Conservation (phyloP, 2,113 vertebrate genomes). For the Acanthisitta chloris region DNA sequence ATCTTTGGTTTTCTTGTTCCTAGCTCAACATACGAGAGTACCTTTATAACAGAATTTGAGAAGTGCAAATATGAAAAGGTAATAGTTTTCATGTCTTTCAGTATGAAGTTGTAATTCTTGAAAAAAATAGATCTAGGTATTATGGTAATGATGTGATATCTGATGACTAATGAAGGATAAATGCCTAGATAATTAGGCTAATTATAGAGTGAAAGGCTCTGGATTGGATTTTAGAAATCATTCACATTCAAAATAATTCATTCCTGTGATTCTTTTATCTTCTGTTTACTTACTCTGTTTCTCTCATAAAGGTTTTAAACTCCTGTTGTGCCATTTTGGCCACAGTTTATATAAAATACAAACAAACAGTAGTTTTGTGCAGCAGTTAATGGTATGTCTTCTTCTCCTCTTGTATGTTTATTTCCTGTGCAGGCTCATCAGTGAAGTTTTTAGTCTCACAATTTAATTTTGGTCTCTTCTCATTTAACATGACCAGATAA, state of each 20-base stretch:
- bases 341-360: background rate
- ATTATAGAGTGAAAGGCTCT: background rate
- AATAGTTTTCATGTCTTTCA: background rate
- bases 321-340: background rate
- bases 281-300: background rate
- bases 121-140: background rate
- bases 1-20: background rate
- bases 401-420: background rate
- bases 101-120: background rate
- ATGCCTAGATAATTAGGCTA: background rate
- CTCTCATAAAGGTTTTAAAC: background rate
- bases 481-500: background rate
- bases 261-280: background rate
- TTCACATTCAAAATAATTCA: background rate
- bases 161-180: background rate
- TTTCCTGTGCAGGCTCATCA: background rate
- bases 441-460: background rate
- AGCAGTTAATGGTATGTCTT: background rate
- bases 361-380: background rate
- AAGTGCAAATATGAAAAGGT: background rate
- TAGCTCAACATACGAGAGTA: background rate
- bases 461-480: background rate
- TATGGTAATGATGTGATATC: background rate
- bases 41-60: background rate
- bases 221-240: background rate